Evolutionary conservation across 2,113 vertebrate genomes (phyloP), one percentile per base, ranked within the genome.

Genomic region (Vulpes ferrilata): DNA sequence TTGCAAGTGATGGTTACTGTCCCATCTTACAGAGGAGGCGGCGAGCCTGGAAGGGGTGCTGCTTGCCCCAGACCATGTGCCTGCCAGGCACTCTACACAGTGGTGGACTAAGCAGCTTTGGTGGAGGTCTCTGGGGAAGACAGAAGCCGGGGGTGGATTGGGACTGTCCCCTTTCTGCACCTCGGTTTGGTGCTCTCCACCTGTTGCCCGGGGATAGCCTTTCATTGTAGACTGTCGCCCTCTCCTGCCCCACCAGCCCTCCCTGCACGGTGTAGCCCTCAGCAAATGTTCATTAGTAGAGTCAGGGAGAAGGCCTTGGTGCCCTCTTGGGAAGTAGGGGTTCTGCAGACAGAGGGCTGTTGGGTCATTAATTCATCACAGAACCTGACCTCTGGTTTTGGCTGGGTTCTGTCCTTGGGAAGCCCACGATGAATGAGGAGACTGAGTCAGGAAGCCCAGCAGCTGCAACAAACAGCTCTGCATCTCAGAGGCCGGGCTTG

Each of bases 41-140:
- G 51, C 0, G 17, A 62, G 30, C 10, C 38, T 0, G 11, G 80
- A 27, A 74, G 23, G 32, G 13, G 9, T 76, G 71, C 73, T 5
- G 0, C 11, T 15, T 1, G 7, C 30, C 87, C 11, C 3, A 11
- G 38, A 12, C 43, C 12, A 2, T 15, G 0, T 4, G 25, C 25
- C 57, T n/a, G 53, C 79, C 0, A 11, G 79, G 43, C 1, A 1
- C 67, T 51, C 32, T 1, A 62, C 23, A 11, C n/a, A 81, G 22
- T 38, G 1, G 23, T 13, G 10, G 38, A 32, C 78, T 2, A 9
- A 35, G 90, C 11, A 5, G 13, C 78, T 15, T 8, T 23, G 27
- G 19, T 2, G 17, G 53, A 51, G 12, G 30, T 59, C 48, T 73
- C 32, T 5, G 55, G 67, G 62, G 85, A 84, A 65, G n/a, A 22